Base-by-base conservation (phyloP, 1,140 invertebrate genomes). In the Calephelis nemesis region DNA sequence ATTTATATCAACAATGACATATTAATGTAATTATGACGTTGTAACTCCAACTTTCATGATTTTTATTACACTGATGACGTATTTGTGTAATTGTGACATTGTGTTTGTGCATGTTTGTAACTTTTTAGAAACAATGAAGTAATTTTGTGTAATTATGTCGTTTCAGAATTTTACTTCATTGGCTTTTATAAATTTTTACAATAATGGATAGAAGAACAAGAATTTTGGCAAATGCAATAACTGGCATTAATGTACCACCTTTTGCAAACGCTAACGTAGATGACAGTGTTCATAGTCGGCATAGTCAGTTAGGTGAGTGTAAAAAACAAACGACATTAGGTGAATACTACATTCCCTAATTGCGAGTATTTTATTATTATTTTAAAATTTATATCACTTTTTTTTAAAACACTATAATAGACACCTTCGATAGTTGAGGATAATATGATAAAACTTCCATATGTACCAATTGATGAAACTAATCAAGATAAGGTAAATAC, bases 11-110 rank as follows among this genome's bases (percentile, higher is more conserved):
- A 63, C 62, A 63, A 63, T 47, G 42, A 47, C 42, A 63, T 19
- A 19, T 19, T 19, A 19, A 19, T 19, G 15, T 19, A 19, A 19
- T 19, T 19, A 19, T 19, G 15, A 47, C 4, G 62, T 45, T 63
- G 62, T 63, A 63, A 13, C 47, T 63, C 45, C 42, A 63, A 63
- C 5, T 63, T 63, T 63, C 42, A 63, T 47, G 12, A 47, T 47
- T 63, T 63, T 63, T 60, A 60, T 63, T 63, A 48, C 45, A 63
- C 62, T 63, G 62, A 63, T 63, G 42, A 62, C 58, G 19, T 62
- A 30, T 49, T 49, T 49, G 48, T 49, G 48, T 49, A 49, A 49
- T 49, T 49, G 48, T 49, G 48, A 49, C 48, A n/a, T 49, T 49
- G 48, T 49, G 48, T 49, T 49, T 49, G 5, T n/a, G n/a, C 11